phyloP scores from a whole-genome alignment of 2,113 vertebrate species.

The Siphamia tubifer region DNA sequence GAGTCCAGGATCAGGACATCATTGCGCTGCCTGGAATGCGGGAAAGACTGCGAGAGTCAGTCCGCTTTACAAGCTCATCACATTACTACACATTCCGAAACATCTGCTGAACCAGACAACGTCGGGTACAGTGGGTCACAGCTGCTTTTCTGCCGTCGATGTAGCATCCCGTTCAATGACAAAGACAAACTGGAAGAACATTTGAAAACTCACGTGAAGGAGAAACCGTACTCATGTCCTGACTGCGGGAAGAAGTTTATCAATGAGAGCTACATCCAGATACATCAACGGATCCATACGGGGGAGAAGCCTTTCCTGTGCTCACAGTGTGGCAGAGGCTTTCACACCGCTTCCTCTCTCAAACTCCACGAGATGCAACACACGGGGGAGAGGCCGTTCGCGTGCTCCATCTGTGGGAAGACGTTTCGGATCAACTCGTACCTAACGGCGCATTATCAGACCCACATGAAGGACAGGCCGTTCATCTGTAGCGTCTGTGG shows the following conservation, averaged over 20 bases:
- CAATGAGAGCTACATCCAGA: slow-evolving; percentile 66
- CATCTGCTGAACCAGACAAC: background rate
- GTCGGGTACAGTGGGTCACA: background rate
- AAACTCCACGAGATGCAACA: slow-evolving; percentile 68
- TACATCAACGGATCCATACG: slow-evolving; percentile 67
- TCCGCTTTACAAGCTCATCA: slow-evolving; percentile 59
- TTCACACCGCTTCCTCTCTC: slow-evolving; percentile 57
- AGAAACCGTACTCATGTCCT: slow-evolving; percentile 62
- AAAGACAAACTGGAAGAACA: slow-evolving; percentile 60
- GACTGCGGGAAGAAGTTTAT: slow-evolving; percentile 83
- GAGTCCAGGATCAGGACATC: slow-evolving; percentile 59
- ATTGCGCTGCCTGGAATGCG: slow-evolving; percentile 59
- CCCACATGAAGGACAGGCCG: slow-evolving; percentile 64
- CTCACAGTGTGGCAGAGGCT: slow-evolving; percentile 63
- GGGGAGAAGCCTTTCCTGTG: slow-evolving; percentile 67
- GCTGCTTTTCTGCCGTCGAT: slow-evolving; percentile 58
- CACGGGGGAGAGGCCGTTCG: slow-evolving; percentile 59
- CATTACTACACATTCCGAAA: slow-evolving; percentile 20
- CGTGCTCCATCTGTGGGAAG: slow-evolving; percentile 71
- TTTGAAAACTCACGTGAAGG: slow-evolving; percentile 62
- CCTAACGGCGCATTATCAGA: slow-evolving; percentile 66
- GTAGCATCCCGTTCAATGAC: slow-evolving; percentile 46
- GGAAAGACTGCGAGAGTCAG: slow-evolving; percentile 58
- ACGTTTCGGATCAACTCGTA: slow-evolving; percentile 64
- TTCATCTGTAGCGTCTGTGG: slow-evolving; percentile 76